A percentile compares a stretch with the other conserved stretches of the same genome.
phyloP scores from a whole-genome alignment of 2,113 vertebrate species.

The Ciconia boyciana region DNA sequence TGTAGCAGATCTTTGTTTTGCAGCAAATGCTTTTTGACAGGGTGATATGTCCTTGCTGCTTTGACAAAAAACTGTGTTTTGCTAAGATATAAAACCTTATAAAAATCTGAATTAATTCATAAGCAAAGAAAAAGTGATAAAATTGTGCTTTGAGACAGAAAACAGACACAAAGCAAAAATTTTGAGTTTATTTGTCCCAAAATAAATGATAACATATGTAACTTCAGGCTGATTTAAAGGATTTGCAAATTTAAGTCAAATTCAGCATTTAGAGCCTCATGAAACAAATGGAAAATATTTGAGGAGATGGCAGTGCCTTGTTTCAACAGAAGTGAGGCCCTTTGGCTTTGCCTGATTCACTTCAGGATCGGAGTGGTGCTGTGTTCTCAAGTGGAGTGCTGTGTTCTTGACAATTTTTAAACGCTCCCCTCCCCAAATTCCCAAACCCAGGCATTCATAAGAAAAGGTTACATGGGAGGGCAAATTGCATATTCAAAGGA shows the following conservation, averaged over 20 bases:
- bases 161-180: neutral
- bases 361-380: neutral
- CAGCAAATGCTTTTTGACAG: neutral
- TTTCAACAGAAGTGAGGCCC: neutral
- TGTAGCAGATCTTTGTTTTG: neutral
- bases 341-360: neutral
- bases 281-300: neutral
- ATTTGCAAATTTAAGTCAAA: neutral
- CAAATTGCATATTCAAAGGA: neutral
- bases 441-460: rapidly evolving
- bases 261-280: neutral
- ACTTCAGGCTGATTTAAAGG: neutral
- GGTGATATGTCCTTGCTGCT: neutral
- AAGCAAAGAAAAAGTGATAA: neutral
- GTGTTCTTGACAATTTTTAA: neutral
- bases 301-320: neutral
- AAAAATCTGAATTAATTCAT: neutral
- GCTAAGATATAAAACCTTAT: neutral
- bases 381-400: neutral
- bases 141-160: neutral
- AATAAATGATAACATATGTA: neutral
- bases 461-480: neutral
- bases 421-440: neutral
- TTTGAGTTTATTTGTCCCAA: neutral
- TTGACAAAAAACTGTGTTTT: neutral